Conservation (phyloP, 2,888 invertebrate species). For the Melinopterus prodromus region DNA sequence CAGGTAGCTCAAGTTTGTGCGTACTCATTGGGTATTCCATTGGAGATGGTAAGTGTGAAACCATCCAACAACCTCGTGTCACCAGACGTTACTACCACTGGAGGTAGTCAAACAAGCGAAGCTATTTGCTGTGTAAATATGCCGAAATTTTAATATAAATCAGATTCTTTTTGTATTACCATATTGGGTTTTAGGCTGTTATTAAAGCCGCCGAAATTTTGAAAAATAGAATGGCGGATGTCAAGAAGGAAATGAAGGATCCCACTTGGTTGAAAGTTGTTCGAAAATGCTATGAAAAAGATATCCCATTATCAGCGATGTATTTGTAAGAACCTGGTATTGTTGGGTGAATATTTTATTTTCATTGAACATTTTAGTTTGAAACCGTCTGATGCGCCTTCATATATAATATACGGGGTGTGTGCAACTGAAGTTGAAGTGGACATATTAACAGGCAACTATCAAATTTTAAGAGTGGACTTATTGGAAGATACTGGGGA, state of each 20-base stretch:
- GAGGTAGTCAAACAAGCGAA: conserved; percentile 78
- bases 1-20: conserved; percentile 80
- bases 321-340: conserved; percentile 49
- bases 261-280: conserved; percentile 69
- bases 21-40: conserved; percentile 71
- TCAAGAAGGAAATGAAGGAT: conserved; percentile 61
- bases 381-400: conserved; percentile 45
- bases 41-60: conserved; percentile 72
- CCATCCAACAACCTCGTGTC: conserved; percentile 71
- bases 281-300: conserved; percentile 62
- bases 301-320: conserved; percentile 69
- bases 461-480: conserved; percentile 73
- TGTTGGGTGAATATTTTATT: too few species aligned
- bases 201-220: conserved; percentile 72
- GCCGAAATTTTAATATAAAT: not conserved
- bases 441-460: conserved; percentile 81
- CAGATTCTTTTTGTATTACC: not conserved
- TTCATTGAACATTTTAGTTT: conserved; percentile 11
- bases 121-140: conserved; percentile 62
- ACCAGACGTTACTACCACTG: conserved; percentile 74
- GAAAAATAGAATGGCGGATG: conserved; percentile 67
- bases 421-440: conserved; percentile 76
- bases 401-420: conserved; percentile 72
- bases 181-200: conserved; percentile 55
- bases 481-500: conserved; percentile 77